A percentile compares a stretch with the other conserved stretches of the same genome.
These are phyloP conservation scores for Synchiropus splendidus DNA, from an alignment of 2,113 vertebrate species.

Conservation along the genomic window DNA sequence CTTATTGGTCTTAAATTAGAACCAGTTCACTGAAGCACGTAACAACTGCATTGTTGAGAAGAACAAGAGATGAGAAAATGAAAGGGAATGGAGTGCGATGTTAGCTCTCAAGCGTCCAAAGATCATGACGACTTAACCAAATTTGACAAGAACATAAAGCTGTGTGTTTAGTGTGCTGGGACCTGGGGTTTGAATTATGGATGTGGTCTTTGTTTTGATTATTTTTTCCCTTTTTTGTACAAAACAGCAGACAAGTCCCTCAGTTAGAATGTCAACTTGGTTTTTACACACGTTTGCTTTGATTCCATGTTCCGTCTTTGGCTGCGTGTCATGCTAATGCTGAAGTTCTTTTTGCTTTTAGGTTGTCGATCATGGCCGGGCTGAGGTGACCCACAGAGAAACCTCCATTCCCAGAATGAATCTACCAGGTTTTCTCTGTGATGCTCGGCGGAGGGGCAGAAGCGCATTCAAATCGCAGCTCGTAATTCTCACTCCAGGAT, in stretches of 20 bases:
- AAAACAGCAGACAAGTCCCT: conserved; percentile 10
- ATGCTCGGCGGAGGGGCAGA: conserved; percentile 7
- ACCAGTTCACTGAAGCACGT: background rate
- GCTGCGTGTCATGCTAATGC: conserved; percentile 17
- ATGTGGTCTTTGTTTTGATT: conserved; percentile 29
- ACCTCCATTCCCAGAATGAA: conserved; percentile 19
- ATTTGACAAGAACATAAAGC: conserved; percentile 29
- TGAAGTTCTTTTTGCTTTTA: conserved; percentile 14
- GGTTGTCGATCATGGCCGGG: conserved; percentile 28
- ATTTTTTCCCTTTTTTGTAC: conserved; percentile 4
- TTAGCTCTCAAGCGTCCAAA: conserved; percentile 22
- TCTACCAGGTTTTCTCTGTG: conserved; percentile 16
- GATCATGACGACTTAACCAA: conserved; percentile 32
- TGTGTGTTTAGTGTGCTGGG: conserved; percentile 12
- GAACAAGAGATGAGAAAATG: conserved; percentile 15
- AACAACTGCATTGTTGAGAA: conserved; percentile 24
- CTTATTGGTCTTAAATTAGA: background rate
- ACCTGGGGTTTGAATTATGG: conserved; percentile 27
- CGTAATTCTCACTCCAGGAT: too few relatives aligned
- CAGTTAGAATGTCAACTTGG: conserved; percentile 9
- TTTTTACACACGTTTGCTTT: conserved; percentile 28
- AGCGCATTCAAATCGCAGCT: conserved; percentile 25
- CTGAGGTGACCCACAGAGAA: conserved; percentile 22
- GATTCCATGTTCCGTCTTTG: conserved; percentile 1
- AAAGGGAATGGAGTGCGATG: conserved; percentile 16